These are phyloP conservation scores for Solen grandis DNA, from an alignment of 1,140 invertebrate genomes.

Conservation along the genomic window DNA sequence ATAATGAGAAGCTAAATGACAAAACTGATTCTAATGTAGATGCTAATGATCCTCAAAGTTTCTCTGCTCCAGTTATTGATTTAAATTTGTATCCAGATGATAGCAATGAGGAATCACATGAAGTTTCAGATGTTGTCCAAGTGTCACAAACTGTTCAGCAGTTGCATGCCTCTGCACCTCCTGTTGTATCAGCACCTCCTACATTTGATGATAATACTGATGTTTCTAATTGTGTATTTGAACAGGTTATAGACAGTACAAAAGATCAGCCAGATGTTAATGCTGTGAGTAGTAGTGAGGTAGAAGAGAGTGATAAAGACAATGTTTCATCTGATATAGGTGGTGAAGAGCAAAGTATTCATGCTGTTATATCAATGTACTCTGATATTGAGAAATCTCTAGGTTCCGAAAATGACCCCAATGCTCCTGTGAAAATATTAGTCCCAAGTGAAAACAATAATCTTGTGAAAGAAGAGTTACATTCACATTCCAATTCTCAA, in stretches of 20 bases:
- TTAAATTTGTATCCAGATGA: conserved; percentile 40
- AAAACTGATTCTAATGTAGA: neutral
- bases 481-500: too few relatives aligned
- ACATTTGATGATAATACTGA: conserved; percentile 1
- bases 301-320: neutral
- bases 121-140: conserved; percentile 35
- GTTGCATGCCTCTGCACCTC: conserved; percentile 27
- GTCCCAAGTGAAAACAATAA: neutral
- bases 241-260: conserved; percentile 38
- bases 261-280: neutral
- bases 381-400: conserved; percentile 48
- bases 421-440: neutral
- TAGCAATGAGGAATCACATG: neutral
- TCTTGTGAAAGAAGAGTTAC: too few relatives aligned
- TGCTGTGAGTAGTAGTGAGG: neutral
- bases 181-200: neutral
- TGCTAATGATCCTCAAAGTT: neutral
- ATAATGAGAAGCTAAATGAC: too few relatives aligned
- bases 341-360: neutral
- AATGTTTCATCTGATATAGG: conserved; percentile 21
- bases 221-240: conserved; percentile 2
- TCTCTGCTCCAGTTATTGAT: conserved; percentile 27
- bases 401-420: conserved; percentile 1
- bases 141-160: neutral
- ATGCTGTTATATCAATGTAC: conserved; percentile 41